Base-by-base conservation (phyloP, 1,140 invertebrate genomes). In the Aporrectodea caliginosa region DNA sequence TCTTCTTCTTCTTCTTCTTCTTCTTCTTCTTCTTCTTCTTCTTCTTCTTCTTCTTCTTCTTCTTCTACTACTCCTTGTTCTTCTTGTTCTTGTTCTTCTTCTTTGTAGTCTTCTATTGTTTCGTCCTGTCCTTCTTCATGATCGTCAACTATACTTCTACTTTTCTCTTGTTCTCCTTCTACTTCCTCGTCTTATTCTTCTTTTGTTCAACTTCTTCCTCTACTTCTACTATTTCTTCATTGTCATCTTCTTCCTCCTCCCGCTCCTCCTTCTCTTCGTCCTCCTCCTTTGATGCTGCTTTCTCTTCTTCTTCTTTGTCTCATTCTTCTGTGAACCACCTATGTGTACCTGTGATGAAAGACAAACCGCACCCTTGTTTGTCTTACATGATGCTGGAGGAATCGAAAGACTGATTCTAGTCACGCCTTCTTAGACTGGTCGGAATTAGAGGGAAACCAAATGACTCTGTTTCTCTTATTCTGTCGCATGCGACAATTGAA, bases 41-140 rank as follows among this genome's bases (percentile, higher is more conserved):
- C 68, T 32, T 35, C 79, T 76, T 16, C 68, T 77, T 29, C 73
- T 71, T 27, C 35, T 77, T 16, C 75, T 76, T 16, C 35, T 68
- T 69, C 75, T 2, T 16, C 33, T 33, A 30, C 31, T 70, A 29
- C 35, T 1, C 12, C 69, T 34, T 27, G 35, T 16, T 31, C 29
- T 34, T 58, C 33, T 72, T 22, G 16, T 30, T 34, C 33, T 80
- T 22, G 34, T 32, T 31, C 69, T 80, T 29, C 35, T 29, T 2
- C 69, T 79, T 27, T 69, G 43, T 35, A 27, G 78, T 30, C 34
- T 73, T 32, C 76, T 78, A 29, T 75, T 72, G 16, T 70, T 80
- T 30, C 34, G 43, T 31, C 76, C 31, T 2, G n/a, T 68, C 2
- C 71, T 58, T 27, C 35, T 35, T 31, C 72, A 73, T 14, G 22